Evolutionary conservation across 2,888 invertebrate species (phyloP).

Genomic region (Ophion ventricosus): DNA sequence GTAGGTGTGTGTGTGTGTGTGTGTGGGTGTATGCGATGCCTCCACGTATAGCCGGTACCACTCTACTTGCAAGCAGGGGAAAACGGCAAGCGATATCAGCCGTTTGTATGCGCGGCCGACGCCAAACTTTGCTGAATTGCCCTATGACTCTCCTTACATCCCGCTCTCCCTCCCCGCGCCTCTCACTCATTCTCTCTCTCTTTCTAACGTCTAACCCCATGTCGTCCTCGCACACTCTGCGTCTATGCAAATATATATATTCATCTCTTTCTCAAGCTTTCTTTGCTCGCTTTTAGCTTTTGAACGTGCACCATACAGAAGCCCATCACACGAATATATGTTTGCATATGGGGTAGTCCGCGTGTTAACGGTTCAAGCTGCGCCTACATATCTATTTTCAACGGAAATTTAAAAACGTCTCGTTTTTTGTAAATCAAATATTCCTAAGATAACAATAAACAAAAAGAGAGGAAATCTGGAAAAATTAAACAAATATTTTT

Average conservation of each 20-base stretch:
- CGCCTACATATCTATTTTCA: too few relatives aligned
- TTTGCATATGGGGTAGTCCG: constrained; percentile 2
- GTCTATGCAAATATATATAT: constrained; percentile 56
- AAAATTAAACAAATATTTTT: neutral
- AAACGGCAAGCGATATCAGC: constrained; percentile 78
- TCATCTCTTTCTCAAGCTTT: constrained; percentile 55
- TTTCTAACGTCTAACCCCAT: constrained; percentile 28
- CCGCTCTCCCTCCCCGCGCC: constrained; percentile 68
- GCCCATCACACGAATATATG: constrained; percentile 41
- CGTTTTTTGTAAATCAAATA: too few relatives aligned
- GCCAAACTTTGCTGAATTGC: constrained; percentile 83
- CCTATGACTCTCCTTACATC: constrained; percentile 81
- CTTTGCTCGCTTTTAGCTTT: constrained; percentile 56
- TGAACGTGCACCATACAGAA: constrained; percentile 42
- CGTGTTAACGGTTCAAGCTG: neutral
- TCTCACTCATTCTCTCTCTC: constrained; percentile 23
- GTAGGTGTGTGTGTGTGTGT: constrained; percentile 17
- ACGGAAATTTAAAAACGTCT: neutral
- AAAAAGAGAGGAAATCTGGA: neutral
- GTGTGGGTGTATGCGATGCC: constrained; percentile 13
- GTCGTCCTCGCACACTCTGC: constrained; percentile 68
- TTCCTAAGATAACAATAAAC: neutral
- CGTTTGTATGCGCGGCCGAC: constrained; percentile 82
- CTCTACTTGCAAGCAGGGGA: constrained; percentile 46
- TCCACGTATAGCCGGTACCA: constrained; percentile 21